phyloP scores from a whole-genome alignment of 2,797 vertebrate species.

The Sarcoramphus papa region DNA sequence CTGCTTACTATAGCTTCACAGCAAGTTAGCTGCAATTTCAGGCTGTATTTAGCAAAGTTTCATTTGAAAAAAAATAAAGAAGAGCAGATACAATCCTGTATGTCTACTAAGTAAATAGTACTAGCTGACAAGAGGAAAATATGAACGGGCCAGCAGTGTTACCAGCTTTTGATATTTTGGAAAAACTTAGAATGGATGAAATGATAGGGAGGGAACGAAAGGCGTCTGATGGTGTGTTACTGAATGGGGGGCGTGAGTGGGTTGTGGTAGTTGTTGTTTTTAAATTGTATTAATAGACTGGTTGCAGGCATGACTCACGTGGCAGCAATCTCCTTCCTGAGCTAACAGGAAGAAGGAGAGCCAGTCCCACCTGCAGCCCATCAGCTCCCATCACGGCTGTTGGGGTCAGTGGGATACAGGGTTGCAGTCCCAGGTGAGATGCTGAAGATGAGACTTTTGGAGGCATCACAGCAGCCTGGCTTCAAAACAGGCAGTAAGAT shows the following conservation, averaged over 20 bases:
- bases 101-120: background rate
- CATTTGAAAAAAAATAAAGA: background rate
- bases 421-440: background rate
- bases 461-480: background rate
- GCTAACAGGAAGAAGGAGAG: background rate
- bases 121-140: slow-evolving; percentile 7
- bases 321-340: background rate
- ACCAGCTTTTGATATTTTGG: background rate
- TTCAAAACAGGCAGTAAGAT: background rate
- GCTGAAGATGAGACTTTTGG: background rate
- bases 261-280: background rate
- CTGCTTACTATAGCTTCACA: background rate
- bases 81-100: background rate
- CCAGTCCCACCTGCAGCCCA: background rate
- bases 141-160: background rate
- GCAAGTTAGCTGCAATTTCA: background rate
- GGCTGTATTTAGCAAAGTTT: background rate
- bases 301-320: background rate
- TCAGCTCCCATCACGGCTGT: rapidly evolving
- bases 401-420: background rate
- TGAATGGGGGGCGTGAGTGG: background rate
- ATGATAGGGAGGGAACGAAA: background rate
- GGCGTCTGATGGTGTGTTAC: background rate
- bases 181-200: slow-evolving; percentile 4
- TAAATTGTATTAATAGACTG: background rate